phyloP scores from a whole-genome alignment of 2,113 vertebrate genomes.

The Coptodon bakossiorum region DNA sequence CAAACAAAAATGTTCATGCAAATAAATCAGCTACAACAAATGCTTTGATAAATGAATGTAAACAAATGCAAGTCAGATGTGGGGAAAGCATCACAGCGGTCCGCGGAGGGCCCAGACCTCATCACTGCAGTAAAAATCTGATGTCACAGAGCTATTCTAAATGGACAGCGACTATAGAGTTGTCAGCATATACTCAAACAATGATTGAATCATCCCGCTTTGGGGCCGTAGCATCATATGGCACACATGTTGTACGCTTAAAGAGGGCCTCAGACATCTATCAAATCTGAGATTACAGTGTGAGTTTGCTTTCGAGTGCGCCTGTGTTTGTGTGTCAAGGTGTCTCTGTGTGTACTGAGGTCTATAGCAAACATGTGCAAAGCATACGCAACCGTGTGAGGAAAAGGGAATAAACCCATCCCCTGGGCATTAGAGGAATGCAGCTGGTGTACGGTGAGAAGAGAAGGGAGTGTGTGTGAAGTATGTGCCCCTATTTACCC shows the following conservation, averaged over 20 bases:
- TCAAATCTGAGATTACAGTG: constrained; percentile 43
- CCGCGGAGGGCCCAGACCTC: constrained; percentile 6
- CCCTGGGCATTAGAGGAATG: constrained; percentile 48
- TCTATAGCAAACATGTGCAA: constrained; percentile 33
- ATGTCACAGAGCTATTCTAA: constrained; percentile 7
- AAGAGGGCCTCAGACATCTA: constrained; percentile 28
- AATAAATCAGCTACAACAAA: constrained; percentile 51
- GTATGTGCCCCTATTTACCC: background rate
- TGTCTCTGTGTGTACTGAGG: constrained; percentile 7
- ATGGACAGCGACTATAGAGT: constrained; percentile 27
- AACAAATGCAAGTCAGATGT: constrained; percentile 62
- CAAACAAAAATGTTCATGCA: constrained; percentile 36
- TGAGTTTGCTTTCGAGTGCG: constrained; percentile 1
- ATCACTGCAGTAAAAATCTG: constrained; percentile 18
- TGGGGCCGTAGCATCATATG: constrained; percentile 34
- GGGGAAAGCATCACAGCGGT: background rate
- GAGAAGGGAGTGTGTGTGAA: background rate
- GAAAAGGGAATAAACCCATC: constrained; percentile 5
- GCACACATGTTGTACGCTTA: constrained; percentile 36
- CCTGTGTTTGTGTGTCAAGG: constrained; percentile 40
- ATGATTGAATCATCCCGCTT: constrained; percentile 45
- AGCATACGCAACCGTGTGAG: constrained; percentile 26
- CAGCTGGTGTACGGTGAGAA: constrained; percentile 6
- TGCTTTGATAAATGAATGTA: constrained; percentile 53
- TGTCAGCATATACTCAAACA: constrained; percentile 15